Percentiles rank a stretch among this genome's conserved stretches.
These are phyloP conservation scores for Papilio polytes DNA, from an alignment of 1,140 invertebrate species.

Conservation along the genomic window DNA sequence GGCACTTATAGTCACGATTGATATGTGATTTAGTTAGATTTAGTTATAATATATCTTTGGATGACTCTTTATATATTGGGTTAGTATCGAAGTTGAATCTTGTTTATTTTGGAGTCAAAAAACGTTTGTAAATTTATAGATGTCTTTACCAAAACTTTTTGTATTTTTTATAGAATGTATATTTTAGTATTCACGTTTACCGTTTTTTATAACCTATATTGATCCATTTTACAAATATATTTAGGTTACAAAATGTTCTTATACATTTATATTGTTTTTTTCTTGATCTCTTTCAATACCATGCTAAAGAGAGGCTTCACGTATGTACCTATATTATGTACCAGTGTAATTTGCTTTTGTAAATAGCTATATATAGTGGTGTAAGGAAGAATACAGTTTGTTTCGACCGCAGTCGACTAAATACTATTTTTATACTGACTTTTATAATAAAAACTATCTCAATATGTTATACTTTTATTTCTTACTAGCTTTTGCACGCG, in stretches of 20 bases:
- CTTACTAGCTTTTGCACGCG: neutral
- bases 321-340: slow-evolving; percentile 48
- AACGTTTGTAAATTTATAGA: neutral
- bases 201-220: neutral
- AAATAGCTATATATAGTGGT: slow-evolving; percentile 66
- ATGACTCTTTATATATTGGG: slow-evolving; percentile 26
- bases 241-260: slow-evolving; percentile 32
- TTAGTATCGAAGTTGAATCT: slow-evolving; percentile 22
- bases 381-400: slow-evolving; percentile 57
- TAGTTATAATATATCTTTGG: slow-evolving; percentile 41
- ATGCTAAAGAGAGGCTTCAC: slow-evolving; percentile 47
- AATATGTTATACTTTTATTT: slow-evolving; percentile 43
- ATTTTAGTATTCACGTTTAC: neutral
- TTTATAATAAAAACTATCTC: slow-evolving; percentile 70
- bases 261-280: slow-evolving; percentile 44
- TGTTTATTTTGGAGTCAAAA: neutral
- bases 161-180: neutral
- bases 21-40: slow-evolving; percentile 68
- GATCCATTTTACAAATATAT: slow-evolving; percentile 36
- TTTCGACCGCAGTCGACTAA: slow-evolving; percentile 72
- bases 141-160: neutral
- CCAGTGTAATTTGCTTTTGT: slow-evolving; percentile 69
- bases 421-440: slow-evolving; percentile 70
- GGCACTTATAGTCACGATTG: slow-evolving; percentile 58
- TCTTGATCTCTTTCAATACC: slow-evolving; percentile 59